Conservation (phyloP, 2,888 invertebrate genomes). For the Polia nebulosa region DNA sequence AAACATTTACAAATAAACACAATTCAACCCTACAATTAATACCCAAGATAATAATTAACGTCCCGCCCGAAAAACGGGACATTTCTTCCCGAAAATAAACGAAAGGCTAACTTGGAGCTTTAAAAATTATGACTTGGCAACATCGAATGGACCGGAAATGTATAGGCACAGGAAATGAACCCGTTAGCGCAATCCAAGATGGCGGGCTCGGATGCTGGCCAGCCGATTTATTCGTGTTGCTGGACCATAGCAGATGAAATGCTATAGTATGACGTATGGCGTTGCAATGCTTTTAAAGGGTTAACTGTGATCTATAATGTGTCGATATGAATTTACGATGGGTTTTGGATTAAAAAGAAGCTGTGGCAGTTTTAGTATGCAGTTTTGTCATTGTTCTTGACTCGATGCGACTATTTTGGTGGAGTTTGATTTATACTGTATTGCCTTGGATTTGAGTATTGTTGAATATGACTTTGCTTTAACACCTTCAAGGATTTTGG, state of each 20-base stretch:
- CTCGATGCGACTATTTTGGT: neutral
- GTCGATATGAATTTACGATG: conserved; percentile 40
- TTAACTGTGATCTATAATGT: conserved; percentile 51
- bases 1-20: conserved; percentile 64
- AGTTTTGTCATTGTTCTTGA: conserved; percentile 19
- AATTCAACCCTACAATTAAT: conserved; percentile 63
- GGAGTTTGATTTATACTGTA: neutral
- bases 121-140: conserved; percentile 87
- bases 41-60: conserved; percentile 62
- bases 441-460: neutral
- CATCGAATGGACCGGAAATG: conserved; percentile 87
- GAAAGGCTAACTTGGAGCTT: conserved; percentile 61
- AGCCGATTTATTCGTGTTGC: conserved; percentile 82
- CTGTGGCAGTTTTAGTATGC: neutral
- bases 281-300: conserved; percentile 53
- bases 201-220: conserved; percentile 80
- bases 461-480: neutral
- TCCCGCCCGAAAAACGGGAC: conserved; percentile 41
- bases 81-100: conserved; percentile 65
- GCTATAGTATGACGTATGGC: conserved; percentile 67
- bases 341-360: conserved; percentile 17
- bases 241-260: conserved; percentile 76
- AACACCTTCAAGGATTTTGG: neutral
- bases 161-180: conserved; percentile 91
- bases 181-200: conserved; percentile 89